Percentiles rank a stretch among this genome's conserved stretches.
Evolutionary conservation across 2,113 vertebrate genomes (phyloP).

Genomic region (Etheostoma spectabile): DNA sequence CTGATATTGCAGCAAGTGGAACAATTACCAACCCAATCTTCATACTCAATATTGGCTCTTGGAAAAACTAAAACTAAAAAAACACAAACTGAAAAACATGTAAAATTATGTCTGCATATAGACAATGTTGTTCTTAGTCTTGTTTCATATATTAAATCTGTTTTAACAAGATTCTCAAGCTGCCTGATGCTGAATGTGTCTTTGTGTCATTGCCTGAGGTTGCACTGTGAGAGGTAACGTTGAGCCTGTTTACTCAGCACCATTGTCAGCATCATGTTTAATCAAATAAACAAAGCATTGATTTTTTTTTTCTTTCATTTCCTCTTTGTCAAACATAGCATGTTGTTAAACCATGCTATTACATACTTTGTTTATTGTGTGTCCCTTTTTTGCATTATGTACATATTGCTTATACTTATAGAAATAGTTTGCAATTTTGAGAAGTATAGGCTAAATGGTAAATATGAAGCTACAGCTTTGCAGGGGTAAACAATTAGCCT

Average conservation of each 20-base stretch:
- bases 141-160: conserved; percentile 29
- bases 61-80: not conserved
- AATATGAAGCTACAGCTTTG: too few species aligned
- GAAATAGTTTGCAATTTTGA: too few species aligned
- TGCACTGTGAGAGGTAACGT: conserved; percentile 15
- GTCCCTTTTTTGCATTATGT: not conserved
- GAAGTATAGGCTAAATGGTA: too few species aligned
- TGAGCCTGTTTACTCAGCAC: conserved; percentile 12
- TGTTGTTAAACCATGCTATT: not conserved
- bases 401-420: not conserved
- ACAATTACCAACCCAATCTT: not conserved
- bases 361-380: not conserved
- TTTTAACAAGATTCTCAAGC: conserved; percentile 49
- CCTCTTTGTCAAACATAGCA: not conserved
- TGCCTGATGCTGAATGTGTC: conserved; percentile 33
- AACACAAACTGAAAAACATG: not conserved
- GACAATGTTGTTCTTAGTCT: conserved; percentile 18
- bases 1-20: not conserved
- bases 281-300: conserved; percentile 56
- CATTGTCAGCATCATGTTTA: conserved; percentile 17
- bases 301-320: conserved; percentile 6
- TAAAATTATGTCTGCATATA: not conserved
- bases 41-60: not conserved
- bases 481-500: not conserved
- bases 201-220: conserved; percentile 10